These are phyloP conservation scores for Doryteuthis pealeii DNA, from an alignment of 1,140 invertebrate genomes.

Conservation along the genomic window DNA sequence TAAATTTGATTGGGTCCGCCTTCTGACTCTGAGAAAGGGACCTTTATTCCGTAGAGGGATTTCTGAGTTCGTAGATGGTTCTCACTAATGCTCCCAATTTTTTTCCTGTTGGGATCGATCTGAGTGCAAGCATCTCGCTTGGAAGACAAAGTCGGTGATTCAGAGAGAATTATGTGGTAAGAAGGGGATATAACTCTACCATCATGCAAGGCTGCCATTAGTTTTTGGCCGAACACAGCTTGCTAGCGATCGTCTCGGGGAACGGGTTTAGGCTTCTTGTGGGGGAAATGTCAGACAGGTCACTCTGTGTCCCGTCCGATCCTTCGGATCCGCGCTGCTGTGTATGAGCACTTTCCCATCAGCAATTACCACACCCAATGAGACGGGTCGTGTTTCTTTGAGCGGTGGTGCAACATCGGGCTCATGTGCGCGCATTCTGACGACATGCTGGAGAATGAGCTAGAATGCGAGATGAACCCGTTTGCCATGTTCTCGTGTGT, in stretches of 20 bases:
- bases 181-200: neutral
- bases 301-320: slow-evolving; percentile 12
- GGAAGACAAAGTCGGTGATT: neutral
- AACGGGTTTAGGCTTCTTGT: slow-evolving; percentile 15
- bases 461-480: slow-evolving; percentile 8
- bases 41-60: neutral
- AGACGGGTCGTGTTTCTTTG: slow-evolving; percentile 5
- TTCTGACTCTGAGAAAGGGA: neutral
- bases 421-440: slow-evolving; percentile 8
- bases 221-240: neutral
- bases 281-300: slow-evolving; percentile 14
- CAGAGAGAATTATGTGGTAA: slow-evolving; percentile 2
- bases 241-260: slow-evolving; percentile 13
- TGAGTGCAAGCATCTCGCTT: slow-evolving; percentile 8
- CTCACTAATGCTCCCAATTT: neutral
- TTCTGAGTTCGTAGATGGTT: neutral
- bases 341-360: neutral
- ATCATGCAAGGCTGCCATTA: neutral
- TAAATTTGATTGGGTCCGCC: neutral
- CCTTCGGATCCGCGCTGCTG: slow-evolving; percentile 11
- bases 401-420: neutral
- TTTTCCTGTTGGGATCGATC: neutral
- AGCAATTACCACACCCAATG: neutral
- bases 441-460: slow-evolving; percentile 8
- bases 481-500: neutral